Conservation (phyloP, 2,888 invertebrate genomes). For the Cheilosia soror region DNA sequence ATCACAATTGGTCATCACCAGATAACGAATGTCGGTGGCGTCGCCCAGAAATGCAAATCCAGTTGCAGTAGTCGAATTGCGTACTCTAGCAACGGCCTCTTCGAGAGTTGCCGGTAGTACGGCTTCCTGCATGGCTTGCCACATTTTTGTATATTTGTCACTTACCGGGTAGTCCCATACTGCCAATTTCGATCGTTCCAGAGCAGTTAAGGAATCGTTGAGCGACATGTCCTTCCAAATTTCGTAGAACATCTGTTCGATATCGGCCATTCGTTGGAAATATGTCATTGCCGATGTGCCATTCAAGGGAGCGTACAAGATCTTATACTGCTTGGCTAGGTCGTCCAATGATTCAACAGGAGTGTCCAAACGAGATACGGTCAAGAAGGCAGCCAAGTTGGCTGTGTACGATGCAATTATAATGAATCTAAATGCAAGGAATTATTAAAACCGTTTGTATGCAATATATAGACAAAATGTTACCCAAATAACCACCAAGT, state of each 20-base stretch:
- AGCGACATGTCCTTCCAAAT: conserved; percentile 99
- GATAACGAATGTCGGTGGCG: conserved; percentile 93
- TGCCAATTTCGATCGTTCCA: conserved; percentile 96
- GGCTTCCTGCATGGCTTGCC: conserved; percentile 96
- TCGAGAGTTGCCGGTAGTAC: conserved; percentile 91
- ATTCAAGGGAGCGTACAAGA: conserved; percentile 96
- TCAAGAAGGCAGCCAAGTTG: conserved; percentile 98
- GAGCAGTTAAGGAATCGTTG: conserved; percentile 95
- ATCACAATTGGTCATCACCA: conserved; percentile 85
- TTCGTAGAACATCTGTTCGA: conserved; percentile 97
- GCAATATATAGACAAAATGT: conserved; percentile 15
- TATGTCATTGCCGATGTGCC: conserved; percentile 96
- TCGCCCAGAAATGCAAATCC: conserved; percentile 97
- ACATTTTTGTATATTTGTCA: conserved; percentile 99
- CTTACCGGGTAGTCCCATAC: conserved; percentile 99
- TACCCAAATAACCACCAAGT: conserved; percentile 99
- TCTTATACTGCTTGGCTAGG: conserved; percentile 97
- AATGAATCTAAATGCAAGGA: conserved; percentile 88
- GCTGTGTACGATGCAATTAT: conserved; percentile 99
- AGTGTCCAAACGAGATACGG: conserved; percentile 95
- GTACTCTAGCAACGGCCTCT: conserved; percentile 91
- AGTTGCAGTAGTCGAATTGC: conserved; percentile 88
- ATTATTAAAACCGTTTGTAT: not conserved
- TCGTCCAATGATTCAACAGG: conserved; percentile 97
- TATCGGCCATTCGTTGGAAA: conserved; percentile 97